These are phyloP conservation scores for Catocala nupta DNA, from an alignment of 2,888 invertebrate species.

Conservation along the genomic window DNA sequence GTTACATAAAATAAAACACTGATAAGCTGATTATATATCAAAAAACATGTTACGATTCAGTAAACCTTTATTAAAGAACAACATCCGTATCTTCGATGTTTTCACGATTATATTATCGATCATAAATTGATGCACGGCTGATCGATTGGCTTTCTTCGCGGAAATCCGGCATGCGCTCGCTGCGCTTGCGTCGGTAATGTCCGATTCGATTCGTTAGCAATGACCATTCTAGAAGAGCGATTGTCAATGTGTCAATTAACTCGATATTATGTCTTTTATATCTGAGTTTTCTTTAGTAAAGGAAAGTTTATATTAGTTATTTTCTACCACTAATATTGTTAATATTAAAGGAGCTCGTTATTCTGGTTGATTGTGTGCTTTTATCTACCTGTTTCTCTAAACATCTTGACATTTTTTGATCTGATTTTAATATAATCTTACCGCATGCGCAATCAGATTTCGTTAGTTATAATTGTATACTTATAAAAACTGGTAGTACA, in stretches of 20 bases:
- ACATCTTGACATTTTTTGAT: no score
- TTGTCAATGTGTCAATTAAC: constrained; percentile 51
- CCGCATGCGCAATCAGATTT: no score
- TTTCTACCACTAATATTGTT: no score
- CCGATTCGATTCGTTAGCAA: constrained; percentile 53
- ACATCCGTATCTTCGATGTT: constrained; percentile 42
- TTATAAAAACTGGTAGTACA: no score
- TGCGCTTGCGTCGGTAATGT: constrained; percentile 32
- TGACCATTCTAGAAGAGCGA: constrained; percentile 47
- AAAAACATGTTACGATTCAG: constrained; percentile 1
- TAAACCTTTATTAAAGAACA: constrained; percentile 10
- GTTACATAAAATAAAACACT: not conserved
- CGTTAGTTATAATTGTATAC: no score
- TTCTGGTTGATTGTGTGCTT: no score
- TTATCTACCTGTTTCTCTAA: no score
- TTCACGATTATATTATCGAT: constrained; percentile 44
- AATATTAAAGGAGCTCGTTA: no score
- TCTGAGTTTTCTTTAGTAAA: no score
- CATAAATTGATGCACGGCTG: constrained; percentile 44
- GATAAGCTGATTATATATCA: not conserved
- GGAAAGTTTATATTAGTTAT: no score
- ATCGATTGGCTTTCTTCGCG: constrained; percentile 52
- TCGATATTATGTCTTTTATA: no score
- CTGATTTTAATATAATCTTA: no score
- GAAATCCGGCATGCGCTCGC: constrained; percentile 42